A percentile compares a stretch with the other conserved stretches of the same genome.
Conservation (phyloP, 2,888 invertebrate genomes). For the Beris morrisii region DNA sequence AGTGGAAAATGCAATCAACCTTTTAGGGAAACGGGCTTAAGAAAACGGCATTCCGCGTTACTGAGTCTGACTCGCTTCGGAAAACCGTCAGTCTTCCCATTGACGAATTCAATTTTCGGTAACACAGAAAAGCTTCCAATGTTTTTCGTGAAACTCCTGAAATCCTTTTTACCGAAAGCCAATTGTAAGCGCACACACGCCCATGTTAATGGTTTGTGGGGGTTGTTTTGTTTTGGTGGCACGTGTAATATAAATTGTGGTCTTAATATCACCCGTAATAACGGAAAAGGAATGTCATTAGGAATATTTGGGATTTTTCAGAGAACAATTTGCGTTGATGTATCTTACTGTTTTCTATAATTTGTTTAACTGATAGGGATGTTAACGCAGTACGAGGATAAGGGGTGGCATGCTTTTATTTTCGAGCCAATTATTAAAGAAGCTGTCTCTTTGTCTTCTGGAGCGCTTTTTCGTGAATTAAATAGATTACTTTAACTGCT, state of each 20-base stretch:
- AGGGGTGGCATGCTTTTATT: no score
- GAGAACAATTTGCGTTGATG: no score
- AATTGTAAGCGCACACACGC: conserved; percentile 10
- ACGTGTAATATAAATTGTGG: conserved; percentile 20
- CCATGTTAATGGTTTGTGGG: conserved; percentile 3
- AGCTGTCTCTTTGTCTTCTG: no score
- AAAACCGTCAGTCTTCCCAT: conserved; percentile 12
- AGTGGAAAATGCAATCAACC: conserved; percentile 24
- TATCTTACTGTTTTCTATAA: no score
- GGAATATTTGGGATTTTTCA: conserved; percentile 13
- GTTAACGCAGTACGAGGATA: no score
- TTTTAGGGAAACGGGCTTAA: conserved; percentile 17
- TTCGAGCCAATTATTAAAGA: no score
- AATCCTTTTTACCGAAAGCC: conserved; percentile 29
- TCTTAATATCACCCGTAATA: conserved; percentile 12
- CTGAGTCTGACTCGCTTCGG: neutral
- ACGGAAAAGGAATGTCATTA: conserved; percentile 26
- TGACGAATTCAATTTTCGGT: conserved; percentile 21
- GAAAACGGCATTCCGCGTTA: neutral
- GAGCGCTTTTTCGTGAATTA: no score
- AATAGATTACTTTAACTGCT: no score
- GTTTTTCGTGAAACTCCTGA: conserved; percentile 10
- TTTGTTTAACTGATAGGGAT: no score
- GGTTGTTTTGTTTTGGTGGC: neutral
- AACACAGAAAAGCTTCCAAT: conserved; percentile 25